A percentile compares a stretch with the other conserved stretches of the same genome.
phyloP scores from a whole-genome alignment of 1,140 invertebrate genomes.

The Propsilocerus akamusi region DNA sequence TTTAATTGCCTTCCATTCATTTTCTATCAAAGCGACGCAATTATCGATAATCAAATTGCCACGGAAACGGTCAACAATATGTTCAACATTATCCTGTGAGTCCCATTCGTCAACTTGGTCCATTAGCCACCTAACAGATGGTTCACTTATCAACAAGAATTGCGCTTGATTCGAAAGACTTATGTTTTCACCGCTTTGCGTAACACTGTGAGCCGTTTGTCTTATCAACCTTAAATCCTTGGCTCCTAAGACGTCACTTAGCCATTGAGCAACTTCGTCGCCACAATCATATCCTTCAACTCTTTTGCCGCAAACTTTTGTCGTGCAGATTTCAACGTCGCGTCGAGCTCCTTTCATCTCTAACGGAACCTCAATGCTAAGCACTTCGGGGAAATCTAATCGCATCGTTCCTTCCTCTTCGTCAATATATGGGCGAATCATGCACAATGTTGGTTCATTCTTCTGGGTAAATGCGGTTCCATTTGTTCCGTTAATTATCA shows the following conservation, averaged over 20 bases:
- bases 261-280: conserved; percentile 53
- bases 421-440: conserved; percentile 58
- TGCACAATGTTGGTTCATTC: conserved; percentile 55
- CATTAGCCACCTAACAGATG: conserved; percentile 50
- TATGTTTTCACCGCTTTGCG: conserved; percentile 28
- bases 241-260: conserved; percentile 40
- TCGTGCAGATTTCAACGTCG: conserved; percentile 36
- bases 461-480: conserved; percentile 81
- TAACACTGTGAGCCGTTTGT: conserved; percentile 30
- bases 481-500: conserved; percentile 55
- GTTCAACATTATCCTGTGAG: conserved; percentile 25
- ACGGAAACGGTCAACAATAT: conserved; percentile 41
- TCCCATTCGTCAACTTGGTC: conserved; percentile 30
- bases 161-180: conserved; percentile 78
- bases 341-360: not conserved
- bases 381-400: conserved; percentile 35
- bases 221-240: conserved; percentile 48
- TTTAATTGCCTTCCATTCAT: conserved; percentile 41
- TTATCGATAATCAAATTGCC: conserved; percentile 47
- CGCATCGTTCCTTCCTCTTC: conserved; percentile 35
- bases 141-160: conserved; percentile 60
- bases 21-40: conserved; percentile 50
- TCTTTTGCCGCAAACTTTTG: conserved; percentile 71
- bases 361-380: conserved; percentile 4
- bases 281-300: conserved; percentile 71